Conservation (phyloP, 2,797 vertebrate species). For the Rhodeus uyekii region DNA sequence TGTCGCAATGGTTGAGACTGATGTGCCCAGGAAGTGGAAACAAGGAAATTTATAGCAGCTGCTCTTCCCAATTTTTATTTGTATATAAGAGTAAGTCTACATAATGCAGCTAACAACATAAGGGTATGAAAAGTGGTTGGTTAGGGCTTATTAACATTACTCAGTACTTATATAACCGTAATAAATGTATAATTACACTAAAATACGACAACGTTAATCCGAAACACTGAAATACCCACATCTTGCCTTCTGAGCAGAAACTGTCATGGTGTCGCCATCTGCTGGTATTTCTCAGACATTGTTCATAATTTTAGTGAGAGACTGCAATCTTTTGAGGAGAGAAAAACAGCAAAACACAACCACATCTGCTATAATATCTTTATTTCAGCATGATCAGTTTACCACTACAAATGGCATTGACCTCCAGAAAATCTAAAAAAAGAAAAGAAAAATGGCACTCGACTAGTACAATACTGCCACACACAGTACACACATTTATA, state of each 20-base stretch:
- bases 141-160: not conserved
- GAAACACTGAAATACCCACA: not conserved
- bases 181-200: not conserved
- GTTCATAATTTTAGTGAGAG: too few species aligned
- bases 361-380: constrained; percentile 43
- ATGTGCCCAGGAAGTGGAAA: not conserved
- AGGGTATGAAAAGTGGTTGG: not conserved
- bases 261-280: constrained; percentile 59
- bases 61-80: not conserved
- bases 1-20: not conserved
- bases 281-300: constrained; percentile 41
- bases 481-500: constrained; percentile 73
- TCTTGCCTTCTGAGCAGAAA: too few species aligned
- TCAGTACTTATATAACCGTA: not conserved
- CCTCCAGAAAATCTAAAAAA: constrained; percentile 65
- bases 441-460: constrained; percentile 63
- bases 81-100: not conserved
- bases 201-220: too few species aligned
- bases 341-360: not conserved
- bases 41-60: constrained; percentile 1
- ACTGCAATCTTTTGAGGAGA: not conserved
- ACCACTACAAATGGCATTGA: constrained; percentile 68
- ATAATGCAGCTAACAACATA: not conserved
- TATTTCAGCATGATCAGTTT: constrained; percentile 71
- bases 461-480: constrained; percentile 61